These are phyloP conservation scores for Nephrotoma appendiculata DNA, from an alignment of 2,888 invertebrate species.

Conservation along the genomic window DNA sequence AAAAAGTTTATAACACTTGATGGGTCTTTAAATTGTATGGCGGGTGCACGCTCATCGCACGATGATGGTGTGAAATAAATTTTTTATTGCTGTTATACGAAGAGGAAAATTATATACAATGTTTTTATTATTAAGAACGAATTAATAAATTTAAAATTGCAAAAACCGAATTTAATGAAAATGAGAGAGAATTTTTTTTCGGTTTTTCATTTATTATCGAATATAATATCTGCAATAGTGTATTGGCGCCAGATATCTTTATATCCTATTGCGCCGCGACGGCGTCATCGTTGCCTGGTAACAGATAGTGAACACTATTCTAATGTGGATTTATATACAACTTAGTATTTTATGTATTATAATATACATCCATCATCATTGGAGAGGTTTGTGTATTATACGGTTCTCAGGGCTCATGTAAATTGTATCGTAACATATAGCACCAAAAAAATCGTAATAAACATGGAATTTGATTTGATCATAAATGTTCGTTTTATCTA, in stretches of 20 bases:
- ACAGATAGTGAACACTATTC: neutral
- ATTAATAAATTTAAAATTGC: neutral
- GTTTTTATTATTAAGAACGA: neutral
- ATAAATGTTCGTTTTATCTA: neutral
- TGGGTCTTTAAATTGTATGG: neutral
- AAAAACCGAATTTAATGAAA: neutral
- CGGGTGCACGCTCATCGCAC: neutral
- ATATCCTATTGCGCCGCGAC: constrained; percentile 5
- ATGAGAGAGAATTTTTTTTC: neutral
- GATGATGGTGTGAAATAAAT: neutral
- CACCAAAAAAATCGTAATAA: neutral
- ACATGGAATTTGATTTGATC: neutral
- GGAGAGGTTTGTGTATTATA: neutral
- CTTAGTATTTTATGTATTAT: neutral
- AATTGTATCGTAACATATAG: neutral
- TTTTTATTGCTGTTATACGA: neutral
- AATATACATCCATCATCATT: neutral
- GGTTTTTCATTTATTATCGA: neutral
- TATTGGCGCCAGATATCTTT: constrained; percentile 5
- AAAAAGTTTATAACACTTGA: neutral
- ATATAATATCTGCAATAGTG: neutral
- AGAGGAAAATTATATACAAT: too few relatives aligned
- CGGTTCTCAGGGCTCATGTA: neutral
- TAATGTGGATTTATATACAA: neutral
- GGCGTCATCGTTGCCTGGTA: constrained; percentile 4